Percentiles rank a stretch among this genome's conserved stretches.
These are phyloP conservation scores for Abscondita cerata DNA, from an alignment of 2,888 invertebrate species.

Conservation along the genomic window DNA sequence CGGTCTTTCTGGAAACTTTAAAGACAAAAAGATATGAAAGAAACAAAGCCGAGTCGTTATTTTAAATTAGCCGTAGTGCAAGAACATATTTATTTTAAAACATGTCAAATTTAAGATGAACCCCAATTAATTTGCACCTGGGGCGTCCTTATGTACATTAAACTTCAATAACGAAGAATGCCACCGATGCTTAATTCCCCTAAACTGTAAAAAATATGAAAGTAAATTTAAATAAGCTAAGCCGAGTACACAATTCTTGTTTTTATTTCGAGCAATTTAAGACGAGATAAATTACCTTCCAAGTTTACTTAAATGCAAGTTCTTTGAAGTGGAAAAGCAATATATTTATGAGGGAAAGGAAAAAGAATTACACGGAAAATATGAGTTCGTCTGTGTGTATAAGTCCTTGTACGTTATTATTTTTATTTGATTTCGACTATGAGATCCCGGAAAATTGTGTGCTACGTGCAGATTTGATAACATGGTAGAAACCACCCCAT, in stretches of 20 bases:
- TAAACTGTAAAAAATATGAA: too few species aligned
- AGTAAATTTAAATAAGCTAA: too few species aligned
- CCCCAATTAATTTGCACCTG: too few species aligned
- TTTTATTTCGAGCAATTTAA: neutral
- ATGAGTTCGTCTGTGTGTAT: neutral
- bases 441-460: too few species aligned
- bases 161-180: too few species aligned
- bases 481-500: too few species aligned
- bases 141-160: too few species aligned
- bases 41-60: conserved; percentile 12
- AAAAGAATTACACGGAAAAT: neutral
- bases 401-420: neutral
- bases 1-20: conserved; percentile 17
- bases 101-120: neutral
- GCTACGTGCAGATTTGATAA: too few species aligned
- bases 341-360: conserved; percentile 4
- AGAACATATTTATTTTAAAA: conserved; percentile 15
- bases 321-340: conserved; percentile 15
- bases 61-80: conserved; percentile 5
- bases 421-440: neutral
- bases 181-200: too few species aligned
- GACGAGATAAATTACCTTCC: conserved; percentile 1
- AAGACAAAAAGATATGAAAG: neutral
- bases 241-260: neutral
- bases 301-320: neutral